A percentile compares a stretch with the other conserved stretches of the same genome.
phyloP scores from a whole-genome alignment of 2,888 invertebrate species.

The Eulithis prunata region DNA sequence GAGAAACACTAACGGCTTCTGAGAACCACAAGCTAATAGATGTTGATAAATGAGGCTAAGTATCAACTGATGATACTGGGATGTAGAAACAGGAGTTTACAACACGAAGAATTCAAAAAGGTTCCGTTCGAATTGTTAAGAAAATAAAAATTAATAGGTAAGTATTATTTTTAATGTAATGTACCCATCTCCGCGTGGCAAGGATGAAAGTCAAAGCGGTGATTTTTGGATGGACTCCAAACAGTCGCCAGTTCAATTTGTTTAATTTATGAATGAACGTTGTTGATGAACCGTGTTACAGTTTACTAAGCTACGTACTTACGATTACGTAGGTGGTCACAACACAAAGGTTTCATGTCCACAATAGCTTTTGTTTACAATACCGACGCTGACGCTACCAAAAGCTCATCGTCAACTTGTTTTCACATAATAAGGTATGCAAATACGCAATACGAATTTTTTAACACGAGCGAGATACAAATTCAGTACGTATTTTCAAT shows the following conservation, averaged over 20 bases:
- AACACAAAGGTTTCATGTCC: conserved; percentile 10
- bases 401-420: conserved; percentile 10
- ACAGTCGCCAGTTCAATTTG: conserved; percentile 53
- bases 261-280: conserved; percentile 64
- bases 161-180: conserved; percentile 43
- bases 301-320: neutral
- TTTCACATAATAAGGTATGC: conserved; percentile 15
- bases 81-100: neutral
- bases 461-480: neutral
- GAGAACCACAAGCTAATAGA: conserved; percentile 16
- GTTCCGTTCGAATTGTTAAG: neutral
- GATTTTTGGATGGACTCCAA: conserved; percentile 60
- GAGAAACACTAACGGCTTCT: conserved; percentile 16
- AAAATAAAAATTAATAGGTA: neutral
- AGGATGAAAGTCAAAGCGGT: conserved; percentile 63
- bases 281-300: conserved; percentile 28
- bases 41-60: conserved; percentile 29
- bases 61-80: conserved; percentile 8
- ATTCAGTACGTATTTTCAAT: neutral
- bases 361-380: conserved; percentile 14
- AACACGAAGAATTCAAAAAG: neutral
- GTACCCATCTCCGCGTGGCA: conserved; percentile 54
- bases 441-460: neutral
- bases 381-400: neutral
- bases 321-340: neutral